A percentile compares a stretch with the other conserved stretches of the same genome.
phyloP scores from a whole-genome alignment of 2,888 invertebrate genomes.

The Zaprionus bogoriensis region DNA sequence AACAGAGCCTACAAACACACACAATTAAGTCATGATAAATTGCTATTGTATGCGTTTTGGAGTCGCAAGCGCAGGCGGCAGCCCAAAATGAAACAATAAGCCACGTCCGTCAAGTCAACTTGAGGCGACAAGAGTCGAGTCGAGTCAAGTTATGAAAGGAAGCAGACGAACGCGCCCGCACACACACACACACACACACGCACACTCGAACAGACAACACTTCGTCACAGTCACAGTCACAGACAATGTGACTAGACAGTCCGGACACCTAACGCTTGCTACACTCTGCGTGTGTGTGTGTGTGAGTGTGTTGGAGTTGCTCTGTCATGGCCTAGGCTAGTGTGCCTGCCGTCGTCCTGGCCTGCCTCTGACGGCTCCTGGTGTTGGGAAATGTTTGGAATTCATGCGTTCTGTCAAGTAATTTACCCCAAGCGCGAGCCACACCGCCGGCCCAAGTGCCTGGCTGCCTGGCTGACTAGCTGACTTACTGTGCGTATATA shows the following conservation, averaged over 20 bases:
- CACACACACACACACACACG: constrained; percentile 19
- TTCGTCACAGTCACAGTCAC: constrained; percentile 64
- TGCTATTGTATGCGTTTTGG: constrained; percentile 71
- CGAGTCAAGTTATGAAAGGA: constrained; percentile 54
- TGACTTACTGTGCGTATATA: constrained; percentile 4
- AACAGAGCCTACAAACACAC: constrained; percentile 39
- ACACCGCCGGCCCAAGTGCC: constrained; percentile 43
- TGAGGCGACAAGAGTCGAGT: constrained; percentile 71
- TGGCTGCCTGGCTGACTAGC: background rate
- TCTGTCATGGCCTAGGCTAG: constrained; percentile 37
- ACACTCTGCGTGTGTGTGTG: constrained; percentile 3
- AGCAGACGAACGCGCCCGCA: constrained; percentile 50
- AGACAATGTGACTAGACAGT: constrained; percentile 69
- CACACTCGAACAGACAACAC: constrained; percentile 41
- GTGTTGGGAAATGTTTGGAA: constrained; percentile 65
- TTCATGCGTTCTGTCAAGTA: constrained; percentile 70
- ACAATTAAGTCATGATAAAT: constrained; percentile 79
- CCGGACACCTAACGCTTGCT: constrained; percentile 40
- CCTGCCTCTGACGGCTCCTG: constrained; percentile 55
- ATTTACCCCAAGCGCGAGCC: constrained; percentile 55
- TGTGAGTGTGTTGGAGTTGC: constrained; percentile 30
- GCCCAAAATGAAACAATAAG: constrained; percentile 76
- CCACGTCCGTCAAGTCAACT: constrained; percentile 76
- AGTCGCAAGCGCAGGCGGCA: constrained; percentile 62
- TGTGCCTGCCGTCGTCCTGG: constrained; percentile 15